phyloP scores from a whole-genome alignment of 2,797 vertebrate genomes.

The Enteromius viviparus region DNA sequence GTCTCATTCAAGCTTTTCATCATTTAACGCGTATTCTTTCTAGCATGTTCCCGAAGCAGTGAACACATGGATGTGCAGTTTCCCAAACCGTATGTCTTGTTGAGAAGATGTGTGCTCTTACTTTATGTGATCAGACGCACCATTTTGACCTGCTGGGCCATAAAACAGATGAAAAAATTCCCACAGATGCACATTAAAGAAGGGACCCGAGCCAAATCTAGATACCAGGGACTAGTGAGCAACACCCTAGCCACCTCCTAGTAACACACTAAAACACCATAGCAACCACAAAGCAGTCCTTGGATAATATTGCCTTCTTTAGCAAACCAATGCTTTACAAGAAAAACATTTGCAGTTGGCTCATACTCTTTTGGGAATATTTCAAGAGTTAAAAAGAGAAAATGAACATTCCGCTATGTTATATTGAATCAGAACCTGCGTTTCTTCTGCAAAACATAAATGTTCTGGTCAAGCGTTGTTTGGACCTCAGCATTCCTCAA shows the following conservation, averaged over 20 bases:
- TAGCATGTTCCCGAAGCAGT: slow-evolving; percentile 3
- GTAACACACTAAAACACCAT: not conserved
- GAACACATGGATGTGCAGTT: not conserved
- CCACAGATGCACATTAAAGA: not conserved
- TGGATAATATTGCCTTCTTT: not conserved
- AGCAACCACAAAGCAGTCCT: not conserved
- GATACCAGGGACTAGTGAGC: not conserved
- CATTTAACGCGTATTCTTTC: not conserved
- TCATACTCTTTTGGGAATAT: not conserved
- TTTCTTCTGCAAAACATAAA: not conserved
- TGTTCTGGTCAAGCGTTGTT: not conserved
- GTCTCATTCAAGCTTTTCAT: not conserved
- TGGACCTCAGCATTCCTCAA: not conserved
- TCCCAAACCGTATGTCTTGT: not conserved
- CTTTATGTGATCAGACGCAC: not conserved
- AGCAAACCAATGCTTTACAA: not conserved
- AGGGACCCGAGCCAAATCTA: not conserved
- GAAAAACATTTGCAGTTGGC: not conserved
- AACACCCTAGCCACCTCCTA: not conserved
- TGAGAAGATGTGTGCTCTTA: not conserved
- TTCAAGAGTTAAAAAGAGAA: not conserved
- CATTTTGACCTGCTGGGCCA: not conserved
- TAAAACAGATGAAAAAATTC: not conserved
- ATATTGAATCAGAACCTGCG: not conserved
- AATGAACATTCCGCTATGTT: not conserved